Percentiles rank a stretch among this genome's conserved stretches.
Evolutionary conservation across 2,113 vertebrate species (phyloP).

Genomic region (Gallinago media): DNA sequence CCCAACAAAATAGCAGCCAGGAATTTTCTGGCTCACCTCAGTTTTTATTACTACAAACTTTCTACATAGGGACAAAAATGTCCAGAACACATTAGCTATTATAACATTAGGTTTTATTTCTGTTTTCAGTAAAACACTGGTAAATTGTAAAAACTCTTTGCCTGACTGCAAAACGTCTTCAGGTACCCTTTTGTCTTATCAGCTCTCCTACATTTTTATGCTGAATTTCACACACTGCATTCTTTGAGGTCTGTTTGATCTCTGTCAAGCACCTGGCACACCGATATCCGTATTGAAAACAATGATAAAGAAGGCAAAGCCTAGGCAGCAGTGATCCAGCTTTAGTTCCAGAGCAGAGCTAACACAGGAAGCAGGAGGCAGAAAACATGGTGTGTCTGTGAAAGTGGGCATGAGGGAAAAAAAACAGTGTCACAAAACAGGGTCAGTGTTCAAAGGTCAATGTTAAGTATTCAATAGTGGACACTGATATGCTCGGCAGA

Average conservation of each 20-base stretch:
- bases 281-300: not conserved
- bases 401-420: not conserved
- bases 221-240: not conserved
- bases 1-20: not conserved
- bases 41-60: not conserved
- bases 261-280: not conserved
- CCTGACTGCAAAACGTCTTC: not conserved
- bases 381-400: not conserved
- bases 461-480: not conserved
- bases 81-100: not conserved
- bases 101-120: not conserved
- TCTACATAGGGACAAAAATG: not conserved
- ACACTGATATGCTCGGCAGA: not conserved
- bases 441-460: not conserved
- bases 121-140: not conserved
- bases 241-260: not conserved
- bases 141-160: not conserved
- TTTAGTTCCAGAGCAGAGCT: not conserved
- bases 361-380: not conserved
- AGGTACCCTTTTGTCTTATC: not conserved
- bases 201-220: not conserved
- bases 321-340: not conserved
- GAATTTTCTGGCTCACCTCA: not conserved
- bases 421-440: not conserved
- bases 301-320: not conserved